A percentile compares a stretch with the other conserved stretches of the same genome.
Conservation (phyloP, 2,888 invertebrate species). For the Catocala nupta region DNA sequence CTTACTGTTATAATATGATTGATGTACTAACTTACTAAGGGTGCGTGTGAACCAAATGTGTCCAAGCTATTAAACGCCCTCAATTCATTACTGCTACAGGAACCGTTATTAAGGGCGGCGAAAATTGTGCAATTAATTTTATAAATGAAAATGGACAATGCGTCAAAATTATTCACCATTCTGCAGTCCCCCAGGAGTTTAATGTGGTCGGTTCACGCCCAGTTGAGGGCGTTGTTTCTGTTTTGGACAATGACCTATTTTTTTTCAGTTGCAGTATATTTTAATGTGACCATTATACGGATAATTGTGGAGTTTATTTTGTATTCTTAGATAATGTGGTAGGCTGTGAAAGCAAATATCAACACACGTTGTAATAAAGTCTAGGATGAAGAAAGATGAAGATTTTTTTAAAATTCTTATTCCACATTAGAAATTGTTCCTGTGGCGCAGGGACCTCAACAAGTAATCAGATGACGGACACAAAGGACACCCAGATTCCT, state of each 20-base stretch:
- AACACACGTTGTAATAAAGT: no score
- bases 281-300: no score
- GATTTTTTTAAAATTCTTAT: no score
- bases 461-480: no score
- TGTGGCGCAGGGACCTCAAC: no score
- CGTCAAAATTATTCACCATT: conserved; percentile 21
- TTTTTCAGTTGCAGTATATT: conserved; percentile 1
- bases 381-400: no score
- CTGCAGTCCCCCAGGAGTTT: conserved; percentile 4
- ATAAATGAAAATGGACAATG: conserved; percentile 18
- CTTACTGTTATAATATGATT: conserved; percentile 5
- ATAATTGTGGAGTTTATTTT: no score
- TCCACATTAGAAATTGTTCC: no score
- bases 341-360: no score
- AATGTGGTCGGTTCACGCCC: conserved; percentile 12
- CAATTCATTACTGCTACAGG: conserved; percentile 17
- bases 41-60: conserved; percentile 5
- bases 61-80: conserved; percentile 21
- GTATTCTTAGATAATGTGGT: no score
- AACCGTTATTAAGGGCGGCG: conserved; percentile 26
- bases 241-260: conserved; percentile 13
- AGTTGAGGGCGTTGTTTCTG: conserved; percentile 4
- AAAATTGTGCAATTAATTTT: conserved; percentile 24
- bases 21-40: conserved; percentile 5
- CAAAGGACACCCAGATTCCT: no score